Conservation (phyloP, 2,797 vertebrate genomes). For the Perodicticus potto region DNA sequence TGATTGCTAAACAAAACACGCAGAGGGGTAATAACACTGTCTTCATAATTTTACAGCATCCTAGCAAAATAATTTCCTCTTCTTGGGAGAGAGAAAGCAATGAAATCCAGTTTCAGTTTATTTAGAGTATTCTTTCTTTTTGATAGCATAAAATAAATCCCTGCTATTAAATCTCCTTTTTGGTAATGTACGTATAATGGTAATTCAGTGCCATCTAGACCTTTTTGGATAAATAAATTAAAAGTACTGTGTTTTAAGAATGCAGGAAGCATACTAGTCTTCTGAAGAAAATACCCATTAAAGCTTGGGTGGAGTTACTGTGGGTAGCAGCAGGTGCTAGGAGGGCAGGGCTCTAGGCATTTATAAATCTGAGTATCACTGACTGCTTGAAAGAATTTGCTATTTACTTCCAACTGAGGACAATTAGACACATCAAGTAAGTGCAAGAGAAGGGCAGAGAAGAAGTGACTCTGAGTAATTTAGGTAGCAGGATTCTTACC, state of each 20-base stretch:
- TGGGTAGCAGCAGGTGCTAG: neutral
- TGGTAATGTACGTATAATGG: neutral
- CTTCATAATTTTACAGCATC: conserved; percentile 38
- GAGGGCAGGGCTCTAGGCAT: neutral
- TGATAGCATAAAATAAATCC: conserved; percentile 54
- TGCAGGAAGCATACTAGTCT: neutral
- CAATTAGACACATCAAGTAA: conserved; percentile 30
- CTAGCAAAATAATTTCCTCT: conserved; percentile 67
- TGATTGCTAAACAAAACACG: conserved; percentile 61
- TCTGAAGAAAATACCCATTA: neutral
- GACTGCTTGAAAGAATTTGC: neutral
- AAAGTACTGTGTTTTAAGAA: neutral
- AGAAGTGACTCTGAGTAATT: neutral
- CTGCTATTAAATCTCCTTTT: conserved; percentile 36
- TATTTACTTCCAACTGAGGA: conserved; percentile 64
- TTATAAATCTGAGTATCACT: conserved; percentile 16
- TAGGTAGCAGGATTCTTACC: conserved; percentile 2
- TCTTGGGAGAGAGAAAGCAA: conserved; percentile 60
- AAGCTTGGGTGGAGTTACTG: neutral
- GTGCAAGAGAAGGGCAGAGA: neutral
- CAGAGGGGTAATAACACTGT: conserved; percentile 51
- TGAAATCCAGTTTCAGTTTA: conserved; percentile 64
- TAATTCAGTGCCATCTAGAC: conserved; percentile 10
- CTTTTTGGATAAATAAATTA: conserved; percentile 54
- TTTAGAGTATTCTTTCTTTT: conserved; percentile 37